Base-by-base conservation (phyloP, 1,140 invertebrate species). In the Antheraea pernyi region DNA sequence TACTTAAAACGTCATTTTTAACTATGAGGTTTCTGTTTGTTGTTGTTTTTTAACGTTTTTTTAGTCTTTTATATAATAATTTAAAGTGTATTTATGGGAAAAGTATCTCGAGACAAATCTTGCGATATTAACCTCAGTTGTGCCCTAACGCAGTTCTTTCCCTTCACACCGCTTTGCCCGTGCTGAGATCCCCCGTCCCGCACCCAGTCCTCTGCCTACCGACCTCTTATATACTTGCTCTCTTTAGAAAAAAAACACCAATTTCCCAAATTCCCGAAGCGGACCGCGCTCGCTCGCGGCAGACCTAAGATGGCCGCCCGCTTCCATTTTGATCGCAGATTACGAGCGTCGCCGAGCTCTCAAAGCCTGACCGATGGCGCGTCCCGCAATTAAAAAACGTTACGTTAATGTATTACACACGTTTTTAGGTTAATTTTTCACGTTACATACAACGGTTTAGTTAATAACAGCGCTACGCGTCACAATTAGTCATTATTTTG, bases 311-410 rank as follows among this genome's bases (percentile, higher is more conserved):
- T 91, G 89, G 89, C 89, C 81, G 88, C 77, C 83, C 79, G 89
- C 84, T 87, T 88, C 89, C 89, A 91, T 91, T 91, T 91, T 91
- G 88, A 91, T 91, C 83, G 86, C 83, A 88, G 89, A 89, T 91
- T 89, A 91, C 83, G 70, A 59, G 53, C 65, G 46, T 53, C 46
- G 16, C 74, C 82, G 77, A 77, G 77, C 82, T 80, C 79, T 86
- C 83, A 86, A 89, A 91, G 78, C 89, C 89, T 91, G 84, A 82
- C 74, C 77, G 79, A 72, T 78, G 74, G 79, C 67, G 70, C 82
- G 81, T 79, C 73, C 73, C 63, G 73, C 73, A 65, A 71, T 77
- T 78, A 81, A 70, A 69, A 72, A 73, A 76, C 77, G 72, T 77
- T 77, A 79, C 69, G 79, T 79, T 75, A 80, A 84, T 77, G 82